Base-by-base conservation (phyloP, 2,797 vertebrate species). In the Amphiprion clarkii region DNA sequence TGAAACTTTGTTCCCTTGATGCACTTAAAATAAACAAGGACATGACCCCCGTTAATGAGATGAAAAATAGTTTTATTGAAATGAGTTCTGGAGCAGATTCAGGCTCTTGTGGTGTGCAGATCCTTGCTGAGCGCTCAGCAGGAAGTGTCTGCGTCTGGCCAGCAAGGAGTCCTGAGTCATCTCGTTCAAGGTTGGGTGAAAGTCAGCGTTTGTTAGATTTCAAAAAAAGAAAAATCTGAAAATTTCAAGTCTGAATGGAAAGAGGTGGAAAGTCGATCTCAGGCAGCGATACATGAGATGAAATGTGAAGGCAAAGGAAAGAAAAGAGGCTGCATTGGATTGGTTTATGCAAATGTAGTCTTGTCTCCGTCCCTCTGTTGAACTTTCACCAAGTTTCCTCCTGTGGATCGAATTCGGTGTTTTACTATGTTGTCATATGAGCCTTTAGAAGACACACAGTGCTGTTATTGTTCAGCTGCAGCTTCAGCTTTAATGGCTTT, bases 91-190 rank as follows among this genome's bases (percentile, higher is more conserved):
- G 59, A 11, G 6, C 53, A 42, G 19, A 33, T 1, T 77, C 62
- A 1, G 31, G 23, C 23, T 46, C 27, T 27, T 27, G 2, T 27
- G 27, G 27, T 27, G 27, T 27, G 14, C 44, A 46, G 44, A 53
- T 79, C 6, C 27, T 2, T 13, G 48, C 33, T 11, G 19, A n/a
- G 21, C 0, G n/a, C 60, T 29, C 44, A 52, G 57, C 62, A 33
- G 54, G 60, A 66, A 39, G 3, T 1, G 16, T 17, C 25, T 70
- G 63, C 75, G 57, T 33, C 66, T 60, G 58, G 10, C 54, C n/a
- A 36, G 33, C 33, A 9, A 44, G 13, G 42, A 44, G 13, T 2
- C 13, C 42, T 44, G 13, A 44, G 44, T 14, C 44, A 14, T 54
- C 11, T 29, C 5, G 23, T 17, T 46, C 44, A 46, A 2, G 23